Evolutionary conservation across 2,113 vertebrate species (phyloP), one percentile per base, ranked within the genome.

Genomic region (Paedocypris sp.): DNA sequence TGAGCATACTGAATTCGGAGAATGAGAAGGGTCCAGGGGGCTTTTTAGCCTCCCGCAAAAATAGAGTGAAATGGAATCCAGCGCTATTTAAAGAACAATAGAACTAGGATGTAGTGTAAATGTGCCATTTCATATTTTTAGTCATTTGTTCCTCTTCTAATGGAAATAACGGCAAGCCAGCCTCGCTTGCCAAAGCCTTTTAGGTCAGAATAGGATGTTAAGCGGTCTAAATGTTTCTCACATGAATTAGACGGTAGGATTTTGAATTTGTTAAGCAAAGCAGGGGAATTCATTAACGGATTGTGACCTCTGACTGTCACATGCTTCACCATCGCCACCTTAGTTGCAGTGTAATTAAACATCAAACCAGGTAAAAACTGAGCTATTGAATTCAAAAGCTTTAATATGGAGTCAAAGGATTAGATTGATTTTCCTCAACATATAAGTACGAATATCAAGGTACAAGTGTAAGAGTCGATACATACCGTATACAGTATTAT

Each of bases 91-190:
- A 57, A 50, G 68, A 58, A 43, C 18, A 59, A 35, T 42, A 26
- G 19, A 35, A 49, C 43, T 53, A 49, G 42, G 58, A 39, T 59
- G 25, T n/a, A n/a, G 47, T 60, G 48, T 7, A 65, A 46, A 45
- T 28, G 16, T 43, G 15, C 51, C 53, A 35, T 32, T 60, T 43
- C 43, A 62, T 70, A 43, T 71, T 69, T 71, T 61, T 62, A 52
- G 28, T 62, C 54, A 62, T 68, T 49, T 20, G 45, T 51, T 71
- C 47, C 52, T 66, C 29, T 64, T 42, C 62, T 62, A 71, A 64
- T 47, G 36, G 51, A 69, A 60, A 53, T 47, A 58, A 59, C 54
- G 35, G 57, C 42, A 42, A 62, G 63, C 50, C 50, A 48, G 56
- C 39, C 57, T 61, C 35, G 29, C 43, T 54, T 15, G 41, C 39